Evolutionary conservation across 2,797 vertebrate species (phyloP).

Genomic region (Huso huso): DNA sequence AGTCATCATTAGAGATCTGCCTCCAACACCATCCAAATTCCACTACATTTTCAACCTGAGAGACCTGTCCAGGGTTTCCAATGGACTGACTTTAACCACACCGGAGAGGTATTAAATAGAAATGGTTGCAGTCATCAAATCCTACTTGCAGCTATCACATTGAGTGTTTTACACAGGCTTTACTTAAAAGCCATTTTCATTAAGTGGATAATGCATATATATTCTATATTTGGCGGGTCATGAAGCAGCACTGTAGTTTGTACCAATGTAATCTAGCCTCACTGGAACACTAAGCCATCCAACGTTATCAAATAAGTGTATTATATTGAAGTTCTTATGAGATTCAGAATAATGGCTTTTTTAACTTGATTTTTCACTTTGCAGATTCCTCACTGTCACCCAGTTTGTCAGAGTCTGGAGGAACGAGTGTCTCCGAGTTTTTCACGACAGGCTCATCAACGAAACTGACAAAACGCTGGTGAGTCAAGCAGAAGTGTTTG

Average conservation of each 20-base stretch:
- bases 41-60: slow-evolving; percentile 96
- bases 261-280: no score
- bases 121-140: background rate
- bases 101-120: slow-evolving; percentile 55
- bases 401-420: slow-evolving; percentile 94
- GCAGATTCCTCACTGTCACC: slow-evolving; percentile 71
- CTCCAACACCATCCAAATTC: slow-evolving; percentile 91
- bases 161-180: no score
- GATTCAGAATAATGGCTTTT: background rate
- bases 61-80: slow-evolving; percentile 84
- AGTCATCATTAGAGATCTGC: slow-evolving; percentile 72
- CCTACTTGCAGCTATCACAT: no score
- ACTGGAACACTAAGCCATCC: no score
- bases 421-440: slow-evolving; percentile 90
- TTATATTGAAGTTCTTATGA: no score
- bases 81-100: slow-evolving; percentile 74
- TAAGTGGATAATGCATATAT: no score
- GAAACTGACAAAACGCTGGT: slow-evolving; percentile 81
- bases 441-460: slow-evolving; percentile 86
- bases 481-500: slow-evolving; percentile 28
- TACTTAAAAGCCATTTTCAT: no score
- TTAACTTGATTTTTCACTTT: background rate
- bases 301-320: no score
- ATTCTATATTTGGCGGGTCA: no score
- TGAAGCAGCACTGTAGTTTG: no score